phyloP scores from a whole-genome alignment of 2,113 vertebrate genomes.

The Ptilorrhoa leucosticta region DNA sequence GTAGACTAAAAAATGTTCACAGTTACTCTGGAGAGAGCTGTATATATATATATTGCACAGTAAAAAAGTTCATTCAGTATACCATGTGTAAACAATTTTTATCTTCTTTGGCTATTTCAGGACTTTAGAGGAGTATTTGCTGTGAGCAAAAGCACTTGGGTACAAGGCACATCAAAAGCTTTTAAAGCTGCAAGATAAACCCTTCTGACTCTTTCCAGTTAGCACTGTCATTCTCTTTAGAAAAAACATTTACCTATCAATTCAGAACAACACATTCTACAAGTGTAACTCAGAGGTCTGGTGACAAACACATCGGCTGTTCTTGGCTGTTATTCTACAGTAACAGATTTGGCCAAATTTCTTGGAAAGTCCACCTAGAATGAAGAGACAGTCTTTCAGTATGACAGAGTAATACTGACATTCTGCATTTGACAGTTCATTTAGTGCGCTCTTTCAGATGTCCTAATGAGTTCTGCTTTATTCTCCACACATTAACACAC shows the following conservation, averaged over 20 bases:
- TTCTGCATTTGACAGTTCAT: background rate
- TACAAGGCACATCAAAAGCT: conserved; percentile 72
- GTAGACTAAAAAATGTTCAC: conserved; percentile 74
- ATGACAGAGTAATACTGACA: background rate
- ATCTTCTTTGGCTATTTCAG: conserved; percentile 61
- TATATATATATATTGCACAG: conserved; percentile 87
- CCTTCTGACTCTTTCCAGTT: background rate
- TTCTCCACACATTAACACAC: background rate
- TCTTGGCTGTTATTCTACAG: conserved; percentile 81
- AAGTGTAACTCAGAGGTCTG: background rate
- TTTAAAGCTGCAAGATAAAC: conserved; percentile 51
- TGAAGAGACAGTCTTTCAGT: conserved; percentile 30
- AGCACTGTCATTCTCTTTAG: background rate
- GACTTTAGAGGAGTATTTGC: conserved; percentile 54
- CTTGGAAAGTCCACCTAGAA: conserved; percentile 94
- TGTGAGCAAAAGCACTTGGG: conserved; percentile 74
- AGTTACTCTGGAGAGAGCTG: conserved; percentile 74
- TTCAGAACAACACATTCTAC: background rate
- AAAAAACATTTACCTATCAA: background rate
- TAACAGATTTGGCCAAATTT: conserved; percentile 97
- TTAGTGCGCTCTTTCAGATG: background rate
- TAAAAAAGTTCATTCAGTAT: conserved; percentile 75
- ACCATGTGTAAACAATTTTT: conserved; percentile 72
- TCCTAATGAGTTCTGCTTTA: background rate
- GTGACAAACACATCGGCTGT: background rate